These are phyloP conservation scores for Julus scanicus DNA, from an alignment of 2,888 invertebrate species.

Conservation along the genomic window DNA sequence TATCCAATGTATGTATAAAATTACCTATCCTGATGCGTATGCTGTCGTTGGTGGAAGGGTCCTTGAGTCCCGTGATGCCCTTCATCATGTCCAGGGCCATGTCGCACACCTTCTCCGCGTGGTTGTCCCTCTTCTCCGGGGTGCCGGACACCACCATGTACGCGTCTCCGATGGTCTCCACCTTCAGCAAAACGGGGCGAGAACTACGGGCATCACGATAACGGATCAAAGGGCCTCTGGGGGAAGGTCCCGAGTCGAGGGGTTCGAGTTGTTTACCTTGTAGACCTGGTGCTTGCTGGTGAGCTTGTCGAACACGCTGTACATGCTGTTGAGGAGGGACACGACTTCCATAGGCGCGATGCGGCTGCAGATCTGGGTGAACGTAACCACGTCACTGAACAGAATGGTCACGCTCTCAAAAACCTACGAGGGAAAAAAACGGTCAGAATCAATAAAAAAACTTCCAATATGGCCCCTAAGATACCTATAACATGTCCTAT, in stretches of 20 bases:
- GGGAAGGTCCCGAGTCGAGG: too few species aligned
- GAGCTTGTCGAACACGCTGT: conserved; percentile 94
- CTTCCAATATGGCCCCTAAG: too few species aligned
- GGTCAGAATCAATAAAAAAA: too few species aligned
- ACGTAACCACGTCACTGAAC: conserved; percentile 97
- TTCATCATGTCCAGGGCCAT: conserved; percentile 98
- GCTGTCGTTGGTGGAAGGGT: conserved; percentile 83
- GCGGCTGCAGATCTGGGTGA: conserved; percentile 95
- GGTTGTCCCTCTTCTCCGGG: conserved; percentile 87
- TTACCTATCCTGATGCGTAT: conserved; percentile 67
- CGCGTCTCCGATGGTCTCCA: conserved; percentile 73
- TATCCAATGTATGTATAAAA: too few species aligned
- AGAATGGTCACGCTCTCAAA: conserved; percentile 95
- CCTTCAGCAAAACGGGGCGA: not conserved
- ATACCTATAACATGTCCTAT: too few species aligned
- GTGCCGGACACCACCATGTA: conserved; percentile 99
- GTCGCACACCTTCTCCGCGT: conserved; percentile 91
- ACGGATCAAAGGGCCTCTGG: not conserved
- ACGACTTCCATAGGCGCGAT: conserved; percentile 98
- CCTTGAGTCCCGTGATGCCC: conserved; percentile 88
- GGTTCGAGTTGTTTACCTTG: conserved; percentile 74
- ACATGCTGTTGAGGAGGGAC: conserved; percentile 96
- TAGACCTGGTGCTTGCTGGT: conserved; percentile 94
- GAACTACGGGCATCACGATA: not conserved
- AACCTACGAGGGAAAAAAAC: conserved; percentile 74